Base-by-base conservation (phyloP, 2,888 invertebrate species). In the Polydrusus cervinus region DNA sequence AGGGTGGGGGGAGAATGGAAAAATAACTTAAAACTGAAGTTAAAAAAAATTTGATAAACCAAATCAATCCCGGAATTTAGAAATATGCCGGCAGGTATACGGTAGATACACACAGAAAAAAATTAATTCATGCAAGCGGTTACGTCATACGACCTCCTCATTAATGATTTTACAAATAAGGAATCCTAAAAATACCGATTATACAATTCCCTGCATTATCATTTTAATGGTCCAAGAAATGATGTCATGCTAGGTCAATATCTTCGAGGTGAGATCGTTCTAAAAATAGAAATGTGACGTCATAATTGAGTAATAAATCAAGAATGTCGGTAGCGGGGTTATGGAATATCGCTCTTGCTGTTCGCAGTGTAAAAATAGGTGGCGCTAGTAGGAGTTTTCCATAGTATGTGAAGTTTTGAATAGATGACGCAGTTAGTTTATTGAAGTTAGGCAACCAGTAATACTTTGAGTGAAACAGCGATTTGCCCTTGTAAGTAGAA, bases 211-310 rank as follows among this genome's bases (percentile, higher is more conserved):
- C 67, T 18, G 16, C 40, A 62, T 71, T 64, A 53, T 53, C 71
- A 71, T 57, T 55, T 53, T 71, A 53, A 71, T 64, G n/a, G 55
- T 16, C 30, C 18, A 53, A 62, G 57, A 25, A 18, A 64, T 71
- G 71, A 71, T 71, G 71, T 71, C 71, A 71, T 13, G 64, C 62
- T 71, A 34, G 71, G 71, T 64, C 71, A 64, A 71, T 71, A 71
- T 62, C 71, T 71, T 71, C 53, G 64, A 64, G 64, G 64, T 64
- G 62, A 71, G 53, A 10, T 1, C 6, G 43, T 55, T 68, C 67
- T 68, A 68, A 20, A 55, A 57, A 68, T 68, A 68, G 30, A 6
- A 13, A 14, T 38, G 65, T 25, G 66, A 66, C 66, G 49, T 65
- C 66, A 66, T 53, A 43, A 47, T 49, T 62, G 62, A 60, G 2